Evolutionary conservation across 2,888 invertebrate genomes (phyloP).

Genomic region (Athrips mouffetella): DNA sequence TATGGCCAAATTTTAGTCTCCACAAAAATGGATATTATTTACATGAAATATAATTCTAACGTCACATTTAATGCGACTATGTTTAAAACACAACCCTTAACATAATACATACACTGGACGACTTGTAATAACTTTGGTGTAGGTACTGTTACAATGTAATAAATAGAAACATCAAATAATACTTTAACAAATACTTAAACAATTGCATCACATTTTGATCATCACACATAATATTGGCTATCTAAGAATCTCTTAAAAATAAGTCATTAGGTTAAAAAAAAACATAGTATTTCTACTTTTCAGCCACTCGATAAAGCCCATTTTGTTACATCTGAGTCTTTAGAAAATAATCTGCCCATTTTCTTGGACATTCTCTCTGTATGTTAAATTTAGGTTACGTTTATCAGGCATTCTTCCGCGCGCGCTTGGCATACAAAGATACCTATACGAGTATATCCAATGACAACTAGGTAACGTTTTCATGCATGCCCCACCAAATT

Average conservation of each 20-base stretch:
- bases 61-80: constrained; percentile 16
- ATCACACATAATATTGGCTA: constrained; percentile 8
- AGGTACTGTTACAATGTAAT: background rate
- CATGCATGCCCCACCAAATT: too few species aligned
- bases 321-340: too few species aligned
- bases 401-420: too few species aligned
- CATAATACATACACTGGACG: constrained; percentile 16
- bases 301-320: too few species aligned
- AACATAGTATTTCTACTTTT: too few species aligned
- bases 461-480: too few species aligned
- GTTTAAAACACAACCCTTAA: constrained; percentile 21
- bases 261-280: background rate
- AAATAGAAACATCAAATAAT: background rate
- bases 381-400: too few species aligned
- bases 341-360: too few species aligned
- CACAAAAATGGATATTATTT: background rate
- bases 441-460: too few species aligned
- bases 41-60: background rate
- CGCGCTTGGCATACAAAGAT: too few species aligned
- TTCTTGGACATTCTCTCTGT: too few species aligned
- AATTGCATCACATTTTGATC: constrained; percentile 12
- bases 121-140: constrained; percentile 4
- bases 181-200: constrained; percentile 10
- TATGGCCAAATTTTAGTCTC: too few species aligned
- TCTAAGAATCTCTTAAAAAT: background rate